phyloP scores from a whole-genome alignment of 1,140 invertebrate genomes.

The Microplitis demolitor region DNA sequence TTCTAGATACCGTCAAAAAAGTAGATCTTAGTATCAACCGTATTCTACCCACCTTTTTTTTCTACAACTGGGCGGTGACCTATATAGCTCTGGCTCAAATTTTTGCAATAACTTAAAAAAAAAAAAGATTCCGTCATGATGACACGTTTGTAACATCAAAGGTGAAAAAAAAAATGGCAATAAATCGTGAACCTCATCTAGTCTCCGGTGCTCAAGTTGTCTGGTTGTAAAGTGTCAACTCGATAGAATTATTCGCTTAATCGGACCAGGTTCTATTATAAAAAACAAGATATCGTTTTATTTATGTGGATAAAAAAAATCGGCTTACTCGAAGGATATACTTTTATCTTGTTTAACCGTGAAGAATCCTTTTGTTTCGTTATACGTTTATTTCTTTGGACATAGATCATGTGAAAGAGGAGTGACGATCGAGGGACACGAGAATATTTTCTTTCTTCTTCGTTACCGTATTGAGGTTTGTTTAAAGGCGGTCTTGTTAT shows the following conservation, averaged over 20 bases:
- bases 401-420: not conserved
- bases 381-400: not conserved
- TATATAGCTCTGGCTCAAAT: no score
- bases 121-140: no score
- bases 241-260: constrained; percentile 25
- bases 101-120: no score
- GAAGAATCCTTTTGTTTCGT: not conserved
- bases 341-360: not conserved
- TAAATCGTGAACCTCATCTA: constrained; percentile 20
- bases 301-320: constrained; percentile 10
- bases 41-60: not conserved
- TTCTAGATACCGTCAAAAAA: not conserved
- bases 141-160: no score
- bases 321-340: not conserved
- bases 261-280: constrained; percentile 15
- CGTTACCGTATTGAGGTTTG: constrained; percentile 22
- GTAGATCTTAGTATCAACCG: constrained; percentile 1
- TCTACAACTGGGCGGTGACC: no score
- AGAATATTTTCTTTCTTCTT: constrained; percentile 31
- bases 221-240: constrained; percentile 14
- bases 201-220: not conserved
- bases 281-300: constrained; percentile 25
- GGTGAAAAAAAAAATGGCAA: constrained; percentile 20
- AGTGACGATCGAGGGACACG: constrained; percentile 6
- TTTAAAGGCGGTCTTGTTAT: constrained; percentile 7